A percentile compares a stretch with the other conserved stretches of the same genome.
Evolutionary conservation across 2,888 invertebrate genomes (phyloP).

Genomic region (Lathronympha strigana): DNA sequence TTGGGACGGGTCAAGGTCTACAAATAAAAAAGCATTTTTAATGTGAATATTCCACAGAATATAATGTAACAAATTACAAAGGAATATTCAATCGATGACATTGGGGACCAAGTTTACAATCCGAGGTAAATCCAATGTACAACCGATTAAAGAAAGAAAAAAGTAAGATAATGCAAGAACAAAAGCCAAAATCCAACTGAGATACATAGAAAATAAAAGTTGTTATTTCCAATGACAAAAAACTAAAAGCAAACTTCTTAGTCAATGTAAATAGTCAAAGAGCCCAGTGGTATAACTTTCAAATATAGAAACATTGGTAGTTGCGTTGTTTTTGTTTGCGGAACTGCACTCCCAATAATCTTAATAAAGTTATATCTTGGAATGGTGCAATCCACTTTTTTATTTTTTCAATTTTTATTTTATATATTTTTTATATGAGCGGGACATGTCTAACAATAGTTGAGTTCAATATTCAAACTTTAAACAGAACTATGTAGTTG

Average conservation of each 20-base stretch:
- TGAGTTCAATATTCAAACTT: constrained; percentile 42
- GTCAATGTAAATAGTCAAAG: constrained; percentile 78
- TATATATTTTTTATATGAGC: constrained; percentile 68
- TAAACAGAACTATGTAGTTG: constrained; percentile 46
- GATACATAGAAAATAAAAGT: constrained; percentile 64
- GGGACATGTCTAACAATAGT: constrained; percentile 58
- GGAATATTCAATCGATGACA: constrained; percentile 69
- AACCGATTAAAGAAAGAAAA: constrained; percentile 66
- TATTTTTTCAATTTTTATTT: constrained; percentile 81
- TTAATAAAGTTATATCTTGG: constrained; percentile 62
- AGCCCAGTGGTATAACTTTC: constrained; percentile 65
- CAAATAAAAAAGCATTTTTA: constrained; percentile 65
- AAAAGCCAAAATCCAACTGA: constrained; percentile 76
- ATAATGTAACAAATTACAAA: constrained; percentile 78
- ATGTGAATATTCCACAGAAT: constrained; percentile 77
- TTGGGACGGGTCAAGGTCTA: neutral
- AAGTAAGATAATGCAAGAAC: constrained; percentile 74
- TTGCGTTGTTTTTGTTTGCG: constrained; percentile 81
- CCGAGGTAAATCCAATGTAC: constrained; percentile 72
- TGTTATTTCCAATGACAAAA: constrained; percentile 65
- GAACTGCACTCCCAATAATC: constrained; percentile 70
- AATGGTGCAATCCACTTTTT: constrained; percentile 72
- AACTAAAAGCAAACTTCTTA: constrained; percentile 76
- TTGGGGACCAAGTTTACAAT: constrained; percentile 78
- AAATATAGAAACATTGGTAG: constrained; percentile 79